Conservation (phyloP, 1,140 invertebrate species). For the Apis laboriosa region DNA sequence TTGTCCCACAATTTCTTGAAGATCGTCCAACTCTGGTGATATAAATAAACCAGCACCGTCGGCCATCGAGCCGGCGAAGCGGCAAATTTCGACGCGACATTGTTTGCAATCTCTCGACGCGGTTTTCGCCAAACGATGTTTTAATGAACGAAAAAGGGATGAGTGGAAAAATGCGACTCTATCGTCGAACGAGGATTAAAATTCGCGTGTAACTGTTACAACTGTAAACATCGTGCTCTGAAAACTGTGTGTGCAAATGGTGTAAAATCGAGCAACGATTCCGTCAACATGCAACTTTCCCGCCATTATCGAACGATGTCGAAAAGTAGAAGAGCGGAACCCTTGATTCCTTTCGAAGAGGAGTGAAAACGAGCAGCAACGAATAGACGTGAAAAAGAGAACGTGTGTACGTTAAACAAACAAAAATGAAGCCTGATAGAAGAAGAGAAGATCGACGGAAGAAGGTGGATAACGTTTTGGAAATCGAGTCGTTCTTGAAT, state of each 20-base stretch:
- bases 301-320: conserved; percentile 3
- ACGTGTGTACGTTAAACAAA: not conserved
- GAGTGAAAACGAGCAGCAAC: not conserved
- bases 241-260: no score
- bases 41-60: not conserved
- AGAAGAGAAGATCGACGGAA: no score
- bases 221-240: not conserved
- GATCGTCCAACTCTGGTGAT: not conserved
- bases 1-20: no score
- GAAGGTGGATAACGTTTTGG: no score
- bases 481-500: no score
- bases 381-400: no score
- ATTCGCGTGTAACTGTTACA: not conserved
- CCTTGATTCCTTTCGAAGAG: not conserved
- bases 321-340: not conserved
- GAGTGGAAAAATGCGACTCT: not conserved
- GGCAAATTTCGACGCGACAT: not conserved
- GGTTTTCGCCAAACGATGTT: not conserved
- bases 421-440: no score
- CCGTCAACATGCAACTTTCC: not conserved
- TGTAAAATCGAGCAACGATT: conserved; percentile 2
- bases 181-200: conserved; percentile 29
- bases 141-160: not conserved
- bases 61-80: not conserved
- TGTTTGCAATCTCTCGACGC: not conserved